Conservation (phyloP, 2,113 vertebrate species). For the Strigops habroptila region DNA sequence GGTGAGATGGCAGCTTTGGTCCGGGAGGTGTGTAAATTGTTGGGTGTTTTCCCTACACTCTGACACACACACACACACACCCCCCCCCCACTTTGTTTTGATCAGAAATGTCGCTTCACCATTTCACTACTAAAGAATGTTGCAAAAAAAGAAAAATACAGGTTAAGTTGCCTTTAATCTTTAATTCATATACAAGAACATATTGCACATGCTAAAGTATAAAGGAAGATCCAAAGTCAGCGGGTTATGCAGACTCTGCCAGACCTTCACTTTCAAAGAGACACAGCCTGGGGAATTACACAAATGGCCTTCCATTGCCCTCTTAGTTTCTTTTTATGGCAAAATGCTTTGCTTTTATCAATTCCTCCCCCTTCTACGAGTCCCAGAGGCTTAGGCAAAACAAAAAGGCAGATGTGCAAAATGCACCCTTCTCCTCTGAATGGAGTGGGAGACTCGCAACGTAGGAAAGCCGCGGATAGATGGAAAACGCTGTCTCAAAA, state of each 20-base stretch:
- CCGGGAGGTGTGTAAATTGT: not conserved
- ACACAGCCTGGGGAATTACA: constrained; percentile 77
- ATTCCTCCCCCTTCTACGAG: constrained; percentile 58
- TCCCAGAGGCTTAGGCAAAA: constrained; percentile 72
- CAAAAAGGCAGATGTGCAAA: constrained; percentile 67
- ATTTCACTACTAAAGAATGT: not conserved
- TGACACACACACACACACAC: not conserved
- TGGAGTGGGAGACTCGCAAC: constrained; percentile 25
- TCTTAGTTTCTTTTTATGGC: constrained; percentile 76
- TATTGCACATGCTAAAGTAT: constrained; percentile 54
- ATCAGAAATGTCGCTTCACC: not conserved
- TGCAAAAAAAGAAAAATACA: constrained; percentile 38
- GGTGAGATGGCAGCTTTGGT: not conserved
- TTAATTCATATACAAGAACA: constrained; percentile 70
- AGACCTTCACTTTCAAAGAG: constrained; percentile 79
- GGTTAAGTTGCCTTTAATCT: constrained; percentile 78
- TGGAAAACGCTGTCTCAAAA: not conserved
- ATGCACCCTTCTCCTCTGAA: constrained; percentile 56
- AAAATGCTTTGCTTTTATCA: constrained; percentile 80
- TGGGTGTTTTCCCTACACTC: not conserved
- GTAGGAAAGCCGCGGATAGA: not conserved
- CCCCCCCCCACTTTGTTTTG: not conserved
- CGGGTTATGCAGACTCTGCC: constrained; percentile 66
- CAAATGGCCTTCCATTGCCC: constrained; percentile 78
- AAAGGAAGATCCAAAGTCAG: constrained; percentile 70